Base-by-base conservation (phyloP, 2,888 invertebrate species). In the Tortrix viridana region DNA sequence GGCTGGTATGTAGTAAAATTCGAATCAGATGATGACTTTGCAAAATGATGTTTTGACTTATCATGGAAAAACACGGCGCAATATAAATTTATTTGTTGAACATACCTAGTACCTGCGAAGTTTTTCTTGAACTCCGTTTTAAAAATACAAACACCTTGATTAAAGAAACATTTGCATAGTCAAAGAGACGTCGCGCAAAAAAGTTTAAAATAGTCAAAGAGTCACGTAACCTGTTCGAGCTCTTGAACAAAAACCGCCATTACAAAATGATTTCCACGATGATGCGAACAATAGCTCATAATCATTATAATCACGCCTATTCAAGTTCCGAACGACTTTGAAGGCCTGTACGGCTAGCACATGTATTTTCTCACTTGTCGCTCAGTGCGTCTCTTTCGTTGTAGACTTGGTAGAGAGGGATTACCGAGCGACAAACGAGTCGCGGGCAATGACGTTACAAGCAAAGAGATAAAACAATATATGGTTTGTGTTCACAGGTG, bases 281-380 rank as follows among this genome's bases (percentile, higher is more conserved):
- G 43, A 22, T 19, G 19, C 38, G 23, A 38, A 62, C 62, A 62
- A 62, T 57, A 46, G 56, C 9, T 50, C 26, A 23, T 62, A 52
- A 62, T 62, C 50, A 57, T 26, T 38, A 57, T 62, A 56, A 62
- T 62, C 50, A 62, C 38, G 37, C 6, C 38, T 38, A 62, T 62
- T 62, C 52, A 62, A 52, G 62, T 16, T 38, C 5, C n/a, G 19
- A 52, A 52, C 52, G 62, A 52, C 50, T 44, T 32, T 20, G 26
- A 23, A 6, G 9, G 54, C 41, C 26, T 26, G 23, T n/a, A n/a
- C n/a, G n/a, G n/a, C n/a, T n/a, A n/a, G n/a, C n/a, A n/a, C n/a
- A n/a, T n/a, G n/a, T n/a, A n/a, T n/a, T n/a, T n/a, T n/a, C n/a
- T n/a, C n/a, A n/a, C n/a, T n/a, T n/a, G n/a, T n/a, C n/a, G n/a